Evolutionary conservation across 1,140 invertebrate species (phyloP).

Genomic region (Zelostemma sp.): DNA sequence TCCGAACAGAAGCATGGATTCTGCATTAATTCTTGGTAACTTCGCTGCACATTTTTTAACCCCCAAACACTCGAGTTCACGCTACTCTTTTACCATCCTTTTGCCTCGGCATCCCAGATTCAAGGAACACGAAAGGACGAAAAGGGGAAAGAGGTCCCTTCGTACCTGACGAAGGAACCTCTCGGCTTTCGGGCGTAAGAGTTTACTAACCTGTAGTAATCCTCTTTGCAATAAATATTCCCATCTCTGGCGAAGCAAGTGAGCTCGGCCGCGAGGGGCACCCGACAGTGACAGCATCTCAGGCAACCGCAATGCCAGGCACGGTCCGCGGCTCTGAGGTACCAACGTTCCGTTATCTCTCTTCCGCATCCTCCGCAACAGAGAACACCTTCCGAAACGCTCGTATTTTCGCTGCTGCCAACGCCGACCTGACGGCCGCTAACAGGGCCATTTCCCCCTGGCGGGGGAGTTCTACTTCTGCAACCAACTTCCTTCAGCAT

Average conservation of each 20-base stretch:
- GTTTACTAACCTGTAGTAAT: conserved; percentile 88
- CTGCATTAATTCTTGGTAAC: conserved; percentile 61
- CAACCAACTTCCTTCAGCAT: conserved; percentile 70
- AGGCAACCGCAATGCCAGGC: conserved; percentile 92
- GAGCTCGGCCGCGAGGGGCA: conserved; percentile 85
- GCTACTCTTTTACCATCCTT: not conserved
- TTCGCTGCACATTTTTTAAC: conserved; percentile 45
- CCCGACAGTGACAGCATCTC: conserved; percentile 87
- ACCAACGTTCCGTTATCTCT: conserved; percentile 75
- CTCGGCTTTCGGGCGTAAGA: too few species aligned
- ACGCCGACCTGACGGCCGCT: conserved; percentile 36
- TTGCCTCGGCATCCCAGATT: not conserved
- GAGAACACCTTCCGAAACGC: conserved; percentile 40
- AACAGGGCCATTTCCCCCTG: conserved; percentile 49
- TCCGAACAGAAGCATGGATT: conserved; percentile 50
- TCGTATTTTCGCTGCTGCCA: conserved; percentile 42
- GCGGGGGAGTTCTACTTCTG: conserved; percentile 61
- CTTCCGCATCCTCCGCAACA: conserved; percentile 66
- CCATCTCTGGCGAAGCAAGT: conserved; percentile 92
- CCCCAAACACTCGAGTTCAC: conserved; percentile 29
- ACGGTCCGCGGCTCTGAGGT: conserved; percentile 87
- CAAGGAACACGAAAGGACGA: not conserved
- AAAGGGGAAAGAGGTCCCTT: too few species aligned
- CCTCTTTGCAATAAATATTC: conserved; percentile 94
- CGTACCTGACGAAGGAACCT: not conserved